Conservation (phyloP, 2,888 invertebrate genomes). For the Sisyra nigra region DNA sequence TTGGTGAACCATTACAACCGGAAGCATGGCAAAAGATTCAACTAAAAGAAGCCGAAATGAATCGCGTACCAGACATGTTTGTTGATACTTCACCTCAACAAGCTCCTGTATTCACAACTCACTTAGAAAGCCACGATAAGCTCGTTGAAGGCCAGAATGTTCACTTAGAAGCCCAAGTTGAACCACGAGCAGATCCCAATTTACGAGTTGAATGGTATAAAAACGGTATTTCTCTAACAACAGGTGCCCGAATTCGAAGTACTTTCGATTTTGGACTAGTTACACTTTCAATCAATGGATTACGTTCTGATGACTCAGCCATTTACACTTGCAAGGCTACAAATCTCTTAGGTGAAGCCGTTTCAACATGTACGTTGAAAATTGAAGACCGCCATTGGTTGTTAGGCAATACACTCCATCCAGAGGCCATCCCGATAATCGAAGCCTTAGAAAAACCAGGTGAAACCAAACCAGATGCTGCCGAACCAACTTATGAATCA, state of each 20-base stretch:
- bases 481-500: conserved; percentile 65
- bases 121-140: conserved; percentile 70
- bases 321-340: conserved; percentile 91
- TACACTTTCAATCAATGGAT: conserved; percentile 72
- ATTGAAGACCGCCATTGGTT: conserved; percentile 81
- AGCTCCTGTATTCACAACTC: conserved; percentile 91
- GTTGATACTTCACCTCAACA: conserved; percentile 72
- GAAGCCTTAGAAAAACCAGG: conserved; percentile 72
- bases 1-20: conserved; percentile 73
- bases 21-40: conserved; percentile 88
- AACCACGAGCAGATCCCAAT: conserved; percentile 79
- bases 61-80: conserved; percentile 77
- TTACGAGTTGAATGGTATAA: conserved; percentile 84
- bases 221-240: conserved; percentile 72
- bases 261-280: conserved; percentile 96
- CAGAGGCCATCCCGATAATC: conserved; percentile 74
- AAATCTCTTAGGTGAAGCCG: conserved; percentile 86
- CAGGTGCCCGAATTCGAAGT: conserved; percentile 79
- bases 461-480: conserved; percentile 44
- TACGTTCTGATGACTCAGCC: conserved; percentile 83
- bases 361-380: conserved; percentile 79
- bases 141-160: conserved; percentile 76
- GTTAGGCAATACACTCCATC: conserved; percentile 73
- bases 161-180: conserved; percentile 76
- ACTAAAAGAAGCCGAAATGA: conserved; percentile 81